A percentile compares a stretch with the other conserved stretches of the same genome.
phyloP scores from a whole-genome alignment of 2,797 vertebrate genomes.

The Anguilla megastoma region DNA sequence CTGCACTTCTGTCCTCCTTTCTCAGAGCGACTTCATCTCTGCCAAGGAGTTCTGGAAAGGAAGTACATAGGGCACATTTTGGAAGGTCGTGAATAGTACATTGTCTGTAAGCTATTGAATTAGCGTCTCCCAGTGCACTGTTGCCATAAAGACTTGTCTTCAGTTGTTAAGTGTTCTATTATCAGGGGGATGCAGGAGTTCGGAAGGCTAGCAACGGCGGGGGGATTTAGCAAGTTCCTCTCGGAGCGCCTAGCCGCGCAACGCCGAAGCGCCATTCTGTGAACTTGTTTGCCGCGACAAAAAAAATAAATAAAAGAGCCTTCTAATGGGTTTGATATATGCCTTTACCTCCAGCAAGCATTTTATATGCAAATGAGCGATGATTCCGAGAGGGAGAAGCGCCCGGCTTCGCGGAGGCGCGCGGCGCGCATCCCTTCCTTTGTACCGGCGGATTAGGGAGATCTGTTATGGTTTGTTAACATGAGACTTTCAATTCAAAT shows the following conservation, averaged over 20 bases:
- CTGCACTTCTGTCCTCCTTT: neutral
- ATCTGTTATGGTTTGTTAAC: slow-evolving; percentile 80
- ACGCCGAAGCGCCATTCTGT: slow-evolving; percentile 72
- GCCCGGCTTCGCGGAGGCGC: slow-evolving; percentile 55
- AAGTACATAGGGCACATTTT: slow-evolving; percentile 36
- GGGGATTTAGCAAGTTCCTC: slow-evolving; percentile 70
- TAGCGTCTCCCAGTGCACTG: slow-evolving; percentile 9
- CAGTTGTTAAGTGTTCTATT: slow-evolving; percentile 63
- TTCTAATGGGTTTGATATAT: slow-evolving; percentile 74
- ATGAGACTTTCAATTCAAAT: slow-evolving; percentile 77
- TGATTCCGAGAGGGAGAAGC: slow-evolving; percentile 72
- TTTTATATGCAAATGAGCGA: slow-evolving; percentile 77
- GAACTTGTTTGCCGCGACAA: slow-evolving; percentile 64
- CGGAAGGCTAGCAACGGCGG: slow-evolving; percentile 67
- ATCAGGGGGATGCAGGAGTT: slow-evolving; percentile 68
- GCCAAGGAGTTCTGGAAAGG: slow-evolving; percentile 12
- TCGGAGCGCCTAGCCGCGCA: slow-evolving; percentile 62
- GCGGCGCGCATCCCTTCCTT: slow-evolving; percentile 71
- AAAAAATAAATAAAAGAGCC: slow-evolving; percentile 60
- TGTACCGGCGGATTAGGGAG: slow-evolving; percentile 75
- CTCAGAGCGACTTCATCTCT: neutral
- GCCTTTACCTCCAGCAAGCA: slow-evolving; percentile 76
- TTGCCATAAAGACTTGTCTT: slow-evolving; percentile 51
- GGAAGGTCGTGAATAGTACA: slow-evolving; percentile 63
- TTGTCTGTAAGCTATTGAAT: slow-evolving; percentile 56